Evolutionary conservation across 1,140 invertebrate genomes (phyloP).

Genomic region (Anastrepha ludens): DNA sequence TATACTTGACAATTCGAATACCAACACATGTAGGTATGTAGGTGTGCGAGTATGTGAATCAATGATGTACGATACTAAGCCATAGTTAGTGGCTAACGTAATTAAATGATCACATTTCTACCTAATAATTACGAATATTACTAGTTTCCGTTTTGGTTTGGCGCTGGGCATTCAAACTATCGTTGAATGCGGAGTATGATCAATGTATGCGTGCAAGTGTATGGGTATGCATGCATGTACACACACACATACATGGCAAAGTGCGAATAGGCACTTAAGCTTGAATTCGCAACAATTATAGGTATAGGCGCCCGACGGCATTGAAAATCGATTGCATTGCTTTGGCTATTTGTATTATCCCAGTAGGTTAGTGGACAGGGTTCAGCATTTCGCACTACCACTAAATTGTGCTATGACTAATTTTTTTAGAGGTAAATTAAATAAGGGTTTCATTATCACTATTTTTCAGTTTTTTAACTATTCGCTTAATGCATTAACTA

Average conservation of each 20-base stretch:
- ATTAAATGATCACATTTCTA: conserved; percentile 39
- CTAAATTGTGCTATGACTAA: too few relatives aligned
- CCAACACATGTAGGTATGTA: not conserved
- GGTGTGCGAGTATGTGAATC: not conserved
- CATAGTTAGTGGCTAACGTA: not conserved
- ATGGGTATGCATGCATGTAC: not conserved
- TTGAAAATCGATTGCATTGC: not conserved
- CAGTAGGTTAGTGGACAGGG: too few relatives aligned
- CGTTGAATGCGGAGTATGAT: not conserved
- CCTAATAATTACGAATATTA: conserved; percentile 10
- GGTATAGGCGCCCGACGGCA: too few relatives aligned
- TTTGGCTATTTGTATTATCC: not conserved
- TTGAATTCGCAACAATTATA: too few relatives aligned
- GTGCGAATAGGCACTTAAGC: too few relatives aligned
- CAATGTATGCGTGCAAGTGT: not conserved
- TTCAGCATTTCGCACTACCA: too few relatives aligned
- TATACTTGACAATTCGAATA: not conserved
- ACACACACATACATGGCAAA: too few relatives aligned
- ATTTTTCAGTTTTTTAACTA: too few relatives aligned
- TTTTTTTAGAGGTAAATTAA: too few relatives aligned
- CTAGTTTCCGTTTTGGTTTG: not conserved
- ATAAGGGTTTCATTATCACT: too few relatives aligned
- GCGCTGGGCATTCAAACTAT: not conserved
- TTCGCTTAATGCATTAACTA: too few relatives aligned
- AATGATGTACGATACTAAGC: not conserved